Evolutionary conservation across 1,140 invertebrate genomes (phyloP), one percentile per base, ranked within the genome.

Genomic region (Pogonus chalceus): DNA sequence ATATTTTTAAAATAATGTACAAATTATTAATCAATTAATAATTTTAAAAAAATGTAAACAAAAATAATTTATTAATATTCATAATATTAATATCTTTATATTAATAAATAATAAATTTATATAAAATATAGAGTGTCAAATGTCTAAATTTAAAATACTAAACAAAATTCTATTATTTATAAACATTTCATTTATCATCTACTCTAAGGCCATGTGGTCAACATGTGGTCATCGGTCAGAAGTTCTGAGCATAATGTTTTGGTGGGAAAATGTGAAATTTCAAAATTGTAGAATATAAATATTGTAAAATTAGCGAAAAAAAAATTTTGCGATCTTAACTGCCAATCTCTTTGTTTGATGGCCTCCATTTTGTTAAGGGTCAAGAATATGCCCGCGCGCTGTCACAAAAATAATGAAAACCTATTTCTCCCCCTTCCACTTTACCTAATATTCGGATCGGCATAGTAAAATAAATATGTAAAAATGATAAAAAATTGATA

Each of bases 361-460:
- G 75, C 79, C 77, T 79, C 79, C 79, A 81, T 81, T 80, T 82
- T 82, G 79, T 79, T 78, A 78, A 78, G 77, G 72, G 66, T 67
- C 64, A 65, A 67, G 65, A 61, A 62, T 67, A 70, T 69, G 63
- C 65, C 63, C 66, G 68, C 66, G 63, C 65, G 67, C 71, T 72
- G 69, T 71, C 70, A 71, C 68, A 70, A 73, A 72, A 73, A 72
- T 71, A 72, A 71, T 72, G 65, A 70, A 67, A 63, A 63, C 58
- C 60, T 56, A 60, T 63, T 58, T 60, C 58, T 62, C 60, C 57
- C 61, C 54, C 55, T 18, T 26, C 56, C 24, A 59, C 64, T 58
- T 60, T 56, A 23, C 37, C 52, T 61, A 63, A 59, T 63, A 60
- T 60, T 49, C 18, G 20, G 12, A 49, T 49, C 2, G 2, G 20